phyloP scores from a whole-genome alignment of 2,113 vertebrate species.

The Festucalex cinctus region DNA sequence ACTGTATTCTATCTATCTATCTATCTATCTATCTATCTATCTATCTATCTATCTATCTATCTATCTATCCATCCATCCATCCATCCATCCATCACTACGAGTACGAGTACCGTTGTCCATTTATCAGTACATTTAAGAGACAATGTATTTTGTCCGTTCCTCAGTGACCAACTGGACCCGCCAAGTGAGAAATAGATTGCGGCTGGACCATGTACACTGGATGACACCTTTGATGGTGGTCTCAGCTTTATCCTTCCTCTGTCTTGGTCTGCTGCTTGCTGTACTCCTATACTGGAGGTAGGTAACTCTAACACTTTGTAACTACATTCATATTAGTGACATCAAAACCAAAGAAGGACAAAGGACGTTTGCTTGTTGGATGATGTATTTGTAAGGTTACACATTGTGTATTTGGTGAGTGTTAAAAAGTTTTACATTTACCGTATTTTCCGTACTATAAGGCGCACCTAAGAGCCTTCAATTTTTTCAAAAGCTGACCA shows the following conservation, averaged over 20 bases:
- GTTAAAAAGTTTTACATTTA: neutral
- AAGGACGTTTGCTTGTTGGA: neutral
- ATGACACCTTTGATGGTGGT: conserved; percentile 87
- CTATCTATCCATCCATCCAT: too few relatives aligned
- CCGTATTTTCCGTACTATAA: too few relatives aligned
- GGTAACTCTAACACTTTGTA: conserved; percentile 28
- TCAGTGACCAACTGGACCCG: conserved; percentile 73
- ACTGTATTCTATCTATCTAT: too few relatives aligned
- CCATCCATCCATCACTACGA: too few relatives aligned
- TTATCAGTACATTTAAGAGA: neutral
- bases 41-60: too few relatives aligned
- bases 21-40: too few relatives aligned
- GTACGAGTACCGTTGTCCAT: too few relatives aligned
- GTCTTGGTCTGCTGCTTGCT: conserved; percentile 85
- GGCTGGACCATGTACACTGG: conserved; percentile 83
- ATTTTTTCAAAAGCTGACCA: too few relatives aligned
- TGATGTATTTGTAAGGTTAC: neutral
- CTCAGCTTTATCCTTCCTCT: conserved; percentile 86
- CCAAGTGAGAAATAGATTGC: conserved; percentile 52
- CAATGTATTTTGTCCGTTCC: neutral
- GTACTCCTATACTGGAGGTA: conserved; percentile 94
- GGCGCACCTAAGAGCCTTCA: too few relatives aligned
- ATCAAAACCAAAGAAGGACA: neutral
- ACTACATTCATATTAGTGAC: neutral
- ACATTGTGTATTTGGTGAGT: neutral